Conservation (phyloP, 2,888 invertebrate species). For the Drosophila setosimentum region DNA sequence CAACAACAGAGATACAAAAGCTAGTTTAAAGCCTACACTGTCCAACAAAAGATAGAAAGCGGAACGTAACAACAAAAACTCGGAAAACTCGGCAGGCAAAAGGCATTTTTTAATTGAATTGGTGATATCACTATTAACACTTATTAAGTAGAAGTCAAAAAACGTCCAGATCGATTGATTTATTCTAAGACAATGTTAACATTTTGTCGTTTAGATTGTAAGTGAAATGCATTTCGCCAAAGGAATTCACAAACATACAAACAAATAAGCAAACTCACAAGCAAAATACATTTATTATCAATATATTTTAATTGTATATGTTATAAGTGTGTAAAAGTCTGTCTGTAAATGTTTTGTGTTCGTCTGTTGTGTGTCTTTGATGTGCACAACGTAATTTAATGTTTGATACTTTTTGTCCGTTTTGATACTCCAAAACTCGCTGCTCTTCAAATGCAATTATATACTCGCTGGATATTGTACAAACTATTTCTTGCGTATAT, state of each 20-base stretch:
- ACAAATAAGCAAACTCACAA: conserved; percentile 39
- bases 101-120: conserved; percentile 51
- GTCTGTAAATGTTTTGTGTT: conserved; percentile 49
- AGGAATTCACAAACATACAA: conserved; percentile 66
- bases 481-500: conserved; percentile 7
- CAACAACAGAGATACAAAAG: conserved; percentile 38
- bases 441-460: conserved; percentile 50
- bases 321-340: conserved; percentile 54
- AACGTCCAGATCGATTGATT: conserved; percentile 76
- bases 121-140: conserved; percentile 74
- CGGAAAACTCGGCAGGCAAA: conserved; percentile 26
- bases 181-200: conserved; percentile 66
- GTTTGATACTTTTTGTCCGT: conserved; percentile 57
- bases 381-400: conserved; percentile 59
- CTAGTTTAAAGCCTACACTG: conserved; percentile 49
- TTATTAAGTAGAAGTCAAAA: conserved; percentile 48
- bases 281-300: conserved; percentile 58
- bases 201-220: conserved; percentile 53
- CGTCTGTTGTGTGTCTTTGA: conserved; percentile 5
- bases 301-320: conserved; percentile 35
- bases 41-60: conserved; percentile 55
- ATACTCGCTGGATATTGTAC: conserved; percentile 43
- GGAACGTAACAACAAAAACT: conserved; percentile 4
- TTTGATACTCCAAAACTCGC: conserved; percentile 77
- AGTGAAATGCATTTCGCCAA: conserved; percentile 72